These are phyloP conservation scores for Pangasianodon gigas DNA, from an alignment of 2,113 vertebrate species.

Conservation along the genomic window DNA sequence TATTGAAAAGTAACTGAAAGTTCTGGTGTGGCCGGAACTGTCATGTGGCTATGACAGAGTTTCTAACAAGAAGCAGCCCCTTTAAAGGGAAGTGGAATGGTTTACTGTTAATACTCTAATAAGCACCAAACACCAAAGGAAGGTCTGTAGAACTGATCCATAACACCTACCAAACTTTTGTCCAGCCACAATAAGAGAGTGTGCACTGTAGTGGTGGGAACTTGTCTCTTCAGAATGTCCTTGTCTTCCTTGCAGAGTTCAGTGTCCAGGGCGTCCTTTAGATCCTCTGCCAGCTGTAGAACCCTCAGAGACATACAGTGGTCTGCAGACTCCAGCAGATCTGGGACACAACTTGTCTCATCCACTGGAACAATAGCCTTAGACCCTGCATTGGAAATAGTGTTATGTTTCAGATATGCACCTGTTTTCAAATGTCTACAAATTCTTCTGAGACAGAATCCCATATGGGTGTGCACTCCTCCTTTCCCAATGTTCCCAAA, in stretches of 20 bases:
- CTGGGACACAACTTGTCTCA: conserved; percentile 68
- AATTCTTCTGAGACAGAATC: neutral
- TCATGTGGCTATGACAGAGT: neutral
- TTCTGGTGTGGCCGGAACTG: neutral
- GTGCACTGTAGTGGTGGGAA: conserved; percentile 74
- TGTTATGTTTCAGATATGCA: neutral
- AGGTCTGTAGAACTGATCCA: neutral
- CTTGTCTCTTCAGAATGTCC: conserved; percentile 74
- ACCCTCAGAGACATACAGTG: conserved; percentile 72
- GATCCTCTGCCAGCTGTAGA: conserved; percentile 82
- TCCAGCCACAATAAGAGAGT: conserved; percentile 80
- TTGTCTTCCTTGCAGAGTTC: conserved; percentile 74
- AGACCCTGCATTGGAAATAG: conserved; percentile 68
- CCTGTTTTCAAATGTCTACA: neutral
- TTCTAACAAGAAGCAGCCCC: neutral
- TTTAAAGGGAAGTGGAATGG: neutral
- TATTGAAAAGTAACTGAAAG: neutral
- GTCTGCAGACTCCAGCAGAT: conserved; percentile 68
- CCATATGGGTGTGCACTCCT: neutral
- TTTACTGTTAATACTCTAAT: neutral
- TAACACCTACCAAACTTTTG: conserved; percentile 75
- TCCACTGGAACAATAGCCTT: conserved; percentile 67
- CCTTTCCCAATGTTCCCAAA: neutral
- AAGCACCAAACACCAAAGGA: neutral
- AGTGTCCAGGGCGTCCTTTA: conserved; percentile 78